Conservation (phyloP, 2,888 invertebrate genomes). For the Frankliniella intonsa region DNA sequence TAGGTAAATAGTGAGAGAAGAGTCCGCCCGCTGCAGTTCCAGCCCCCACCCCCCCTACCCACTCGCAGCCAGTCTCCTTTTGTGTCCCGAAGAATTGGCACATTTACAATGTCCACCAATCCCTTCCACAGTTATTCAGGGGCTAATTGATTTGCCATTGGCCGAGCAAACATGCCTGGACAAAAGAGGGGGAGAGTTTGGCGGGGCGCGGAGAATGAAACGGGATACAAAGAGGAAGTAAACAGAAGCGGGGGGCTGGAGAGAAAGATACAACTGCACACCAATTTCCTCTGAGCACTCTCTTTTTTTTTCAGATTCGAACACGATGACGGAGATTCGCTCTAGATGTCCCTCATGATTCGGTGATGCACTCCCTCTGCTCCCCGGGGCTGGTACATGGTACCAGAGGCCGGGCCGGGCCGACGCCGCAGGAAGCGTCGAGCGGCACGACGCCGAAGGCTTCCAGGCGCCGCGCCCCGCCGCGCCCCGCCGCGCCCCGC, state of each 20-base stretch:
- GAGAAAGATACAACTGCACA: background rate
- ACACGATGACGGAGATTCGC: no score
- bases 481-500: background rate
- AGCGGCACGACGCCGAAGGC: background rate
- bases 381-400: no score
- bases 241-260: background rate
- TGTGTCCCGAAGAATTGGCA: constrained; percentile 13
- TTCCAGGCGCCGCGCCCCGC: background rate
- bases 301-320: no score
- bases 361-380: no score
- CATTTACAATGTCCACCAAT: constrained; percentile 14
- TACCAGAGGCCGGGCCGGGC: no score
- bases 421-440: background rate
- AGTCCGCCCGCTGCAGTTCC: background rate
- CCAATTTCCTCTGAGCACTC: no score
- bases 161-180: background rate
- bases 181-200: background rate
- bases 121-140: constrained; percentile 9
- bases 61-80: background rate
- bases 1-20: background rate
- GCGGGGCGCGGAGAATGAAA: no score
- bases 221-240: background rate
- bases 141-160: constrained; percentile 16
- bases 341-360: no score
- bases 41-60: background rate